Evolutionary conservation across 2,888 invertebrate genomes (phyloP).

Genomic region (Heteromyza rotundicornis): DNA sequence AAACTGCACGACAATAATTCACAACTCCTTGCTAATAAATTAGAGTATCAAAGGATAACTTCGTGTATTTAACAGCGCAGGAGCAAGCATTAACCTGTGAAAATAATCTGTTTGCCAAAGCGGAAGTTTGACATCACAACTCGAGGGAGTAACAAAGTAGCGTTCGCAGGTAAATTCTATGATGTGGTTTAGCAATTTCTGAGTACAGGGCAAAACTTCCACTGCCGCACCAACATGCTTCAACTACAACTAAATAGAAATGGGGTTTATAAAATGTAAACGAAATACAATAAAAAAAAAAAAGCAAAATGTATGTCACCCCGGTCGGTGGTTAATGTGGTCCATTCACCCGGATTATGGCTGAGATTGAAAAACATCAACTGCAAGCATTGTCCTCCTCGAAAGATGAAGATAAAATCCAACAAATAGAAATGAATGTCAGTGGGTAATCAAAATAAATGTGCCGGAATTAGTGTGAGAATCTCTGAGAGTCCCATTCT

Average conservation of each 20-base stretch:
- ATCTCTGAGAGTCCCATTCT: background rate
- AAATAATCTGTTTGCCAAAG: slow-evolving; percentile 14
- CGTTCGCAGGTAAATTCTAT: background rate
- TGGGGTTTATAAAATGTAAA: no score
- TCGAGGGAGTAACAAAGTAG: background rate
- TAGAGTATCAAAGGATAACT: slow-evolving; percentile 52
- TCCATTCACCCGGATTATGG: slow-evolving; percentile 22
- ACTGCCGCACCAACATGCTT: no score
- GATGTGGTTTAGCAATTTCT: background rate
- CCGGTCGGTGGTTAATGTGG: background rate
- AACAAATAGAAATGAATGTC: slow-evolving; percentile 61
- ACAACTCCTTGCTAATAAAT: slow-evolving; percentile 48
- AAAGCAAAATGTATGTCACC: background rate
- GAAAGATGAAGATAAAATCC: slow-evolving; percentile 37
- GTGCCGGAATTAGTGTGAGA: slow-evolving; percentile 26
- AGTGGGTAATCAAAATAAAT: slow-evolving; percentile 61
- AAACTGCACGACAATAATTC: slow-evolving; percentile 47
- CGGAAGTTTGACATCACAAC: slow-evolving; percentile 13
- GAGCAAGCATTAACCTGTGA: slow-evolving; percentile 3
- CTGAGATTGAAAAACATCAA: slow-evolving; percentile 30
- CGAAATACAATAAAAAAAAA: background rate
- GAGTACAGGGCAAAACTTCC: no score
- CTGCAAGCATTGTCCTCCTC: background rate
- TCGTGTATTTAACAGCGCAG: slow-evolving; percentile 24
- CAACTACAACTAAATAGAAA: no score